Base-by-base conservation (phyloP, 2,888 invertebrate species). In the Quadroppia sp. region DNA sequence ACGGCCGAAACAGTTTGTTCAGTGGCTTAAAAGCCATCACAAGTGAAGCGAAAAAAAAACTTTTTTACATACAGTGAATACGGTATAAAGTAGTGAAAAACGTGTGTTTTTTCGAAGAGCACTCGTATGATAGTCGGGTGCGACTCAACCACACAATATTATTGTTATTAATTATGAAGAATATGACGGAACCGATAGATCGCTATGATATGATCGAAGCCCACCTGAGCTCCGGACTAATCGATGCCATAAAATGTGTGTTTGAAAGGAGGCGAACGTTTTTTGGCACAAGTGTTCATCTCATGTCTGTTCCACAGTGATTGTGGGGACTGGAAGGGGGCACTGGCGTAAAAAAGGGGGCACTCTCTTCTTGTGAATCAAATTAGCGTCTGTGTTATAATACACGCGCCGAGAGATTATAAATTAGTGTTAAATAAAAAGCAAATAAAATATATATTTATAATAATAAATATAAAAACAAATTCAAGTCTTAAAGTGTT, bases 1-100 rank as follows among this genome's bases (percentile, higher is more conserved):
- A 69, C 9, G 69, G 69, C 3, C 69, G 69, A 20, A 69, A 69
- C 17, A 69, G 25, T 64, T 64, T 64, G 61, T 69, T 69, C 25
- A 69, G 42, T 1, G 69, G 40, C 36, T 69, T 45, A 69, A 45
- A 69, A 13, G 40, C 45, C 69, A 69, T 69, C 15, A 13, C 56
- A 56, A 56, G 28, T 56, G 13, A 1, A 45, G 15, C 2, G 11
- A 13, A 17, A 15, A 2, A 28, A 30, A 50, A 23, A 50, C 50
- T 50, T 9, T 56, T 28, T 28, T 25, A 23, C 9, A 17, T 45
- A 45, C 13, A n/a, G n/a, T 45, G 17, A 45, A 3, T 17, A 15
- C 9, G 15, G 15, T 17, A 13, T 20, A 6, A 28, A 30, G 56
- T 25, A n/a, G 25, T 1, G 53, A 23, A 25, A 4, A 53, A 25